A percentile compares a stretch with the other conserved stretches of the same genome.
phyloP scores from a whole-genome alignment of 2,113 vertebrate species.

The Pygoscelis antarcticus region DNA sequence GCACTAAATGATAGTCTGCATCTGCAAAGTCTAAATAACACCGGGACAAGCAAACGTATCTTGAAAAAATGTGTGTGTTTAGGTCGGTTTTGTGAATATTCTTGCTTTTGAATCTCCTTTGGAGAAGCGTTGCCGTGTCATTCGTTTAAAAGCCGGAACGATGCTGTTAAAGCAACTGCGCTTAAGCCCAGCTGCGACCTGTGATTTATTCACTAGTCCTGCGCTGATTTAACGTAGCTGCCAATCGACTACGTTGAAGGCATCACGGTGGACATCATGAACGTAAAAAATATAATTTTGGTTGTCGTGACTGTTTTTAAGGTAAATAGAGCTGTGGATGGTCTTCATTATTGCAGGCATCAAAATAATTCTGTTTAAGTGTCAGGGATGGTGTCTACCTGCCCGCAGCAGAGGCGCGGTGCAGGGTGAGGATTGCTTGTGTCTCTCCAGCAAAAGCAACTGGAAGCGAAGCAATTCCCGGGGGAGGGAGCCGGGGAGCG shows the following conservation, averaged over 20 bases:
- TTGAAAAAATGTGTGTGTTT: fast-evolving
- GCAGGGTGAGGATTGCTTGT: background rate
- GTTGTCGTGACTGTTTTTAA: background rate
- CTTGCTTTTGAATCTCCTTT: background rate
- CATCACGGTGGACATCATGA: fast-evolving
- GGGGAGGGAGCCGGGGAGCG: background rate
- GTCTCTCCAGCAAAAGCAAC: background rate
- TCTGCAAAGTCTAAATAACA: background rate
- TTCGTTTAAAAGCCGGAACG: background rate
- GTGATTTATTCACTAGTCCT: background rate
- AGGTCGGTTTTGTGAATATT: background rate
- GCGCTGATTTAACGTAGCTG: background rate
- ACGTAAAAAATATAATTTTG: fast-evolving
- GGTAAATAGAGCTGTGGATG: background rate
- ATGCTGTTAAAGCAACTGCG: background rate
- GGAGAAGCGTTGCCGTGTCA: fast-evolving
- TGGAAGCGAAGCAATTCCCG: background rate
- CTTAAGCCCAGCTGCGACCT: background rate
- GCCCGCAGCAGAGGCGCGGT: background rate
- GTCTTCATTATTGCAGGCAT: background rate
- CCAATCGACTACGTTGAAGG: fast-evolving
- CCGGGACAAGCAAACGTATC: fast-evolving
- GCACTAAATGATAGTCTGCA: background rate
- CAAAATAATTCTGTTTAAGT: background rate
- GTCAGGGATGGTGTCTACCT: background rate